Base-by-base conservation (phyloP, 2,888 invertebrate species). In the Parascotia fuliginaria region DNA sequence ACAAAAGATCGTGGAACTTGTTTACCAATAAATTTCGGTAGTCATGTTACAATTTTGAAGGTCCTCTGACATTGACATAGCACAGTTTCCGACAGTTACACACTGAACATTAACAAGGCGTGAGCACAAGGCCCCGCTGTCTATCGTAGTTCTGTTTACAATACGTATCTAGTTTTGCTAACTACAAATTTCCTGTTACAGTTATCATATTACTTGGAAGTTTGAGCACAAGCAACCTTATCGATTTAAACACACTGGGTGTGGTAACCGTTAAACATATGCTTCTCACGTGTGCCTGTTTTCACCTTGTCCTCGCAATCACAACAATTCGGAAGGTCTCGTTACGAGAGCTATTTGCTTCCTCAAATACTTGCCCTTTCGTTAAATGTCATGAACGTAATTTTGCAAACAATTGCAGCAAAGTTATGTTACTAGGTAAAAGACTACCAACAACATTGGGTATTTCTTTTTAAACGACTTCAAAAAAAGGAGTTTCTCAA, bases 101-200 rank as follows among this genome's bases (percentile, higher is more conserved):
- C 34, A 27, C n/a, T 45, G 24, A 15, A 48, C 45, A 28, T 37
- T 40, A 45, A 52, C 40, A 48, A 41, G 33, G 14, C 34, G 28
- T 41, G 12, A 32, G 31, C 28, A 55, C 62, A 53, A 55, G 60
- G 57, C 60, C 55, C 44, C 50, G 70, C 63, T 56, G 70, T 63
- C 67, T 70, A 51, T 60, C 65, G 56, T 52, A 34, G 40, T 39
- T 47, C 38, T 57, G 58, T 61, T 60, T 57, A 54, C 59, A 62
- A 42, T 28, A 13, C 37, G 28, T 52, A 57, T 51, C 55, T 47
- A 45, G 53, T 55, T 56, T 40, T 40, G 52, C 47, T 38, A 58
- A 68, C 40, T 54, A 57, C 57, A 33, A 48, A 60, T 63, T 69
- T 68, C 70, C 63, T 67, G 72, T 59, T 64, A 65, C 62, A 55